These are phyloP conservation scores for Reticulitermes lucifugus DNA, from an alignment of 2,888 invertebrate genomes.

Conservation along the genomic window DNA sequence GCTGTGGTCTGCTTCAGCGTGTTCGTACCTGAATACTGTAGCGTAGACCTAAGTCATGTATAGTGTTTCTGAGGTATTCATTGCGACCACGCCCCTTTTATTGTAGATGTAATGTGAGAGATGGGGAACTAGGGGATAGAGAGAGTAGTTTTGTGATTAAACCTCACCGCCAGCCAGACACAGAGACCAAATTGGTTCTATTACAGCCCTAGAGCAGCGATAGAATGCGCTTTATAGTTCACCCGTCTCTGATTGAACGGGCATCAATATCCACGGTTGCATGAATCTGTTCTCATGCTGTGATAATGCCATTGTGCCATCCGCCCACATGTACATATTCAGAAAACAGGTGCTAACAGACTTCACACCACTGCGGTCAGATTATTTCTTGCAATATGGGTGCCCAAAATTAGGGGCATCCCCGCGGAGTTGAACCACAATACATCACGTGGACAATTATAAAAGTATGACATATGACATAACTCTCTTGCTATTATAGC, in stretches of 20 bases:
- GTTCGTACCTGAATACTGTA: no score
- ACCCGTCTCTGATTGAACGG: constrained; percentile 8
- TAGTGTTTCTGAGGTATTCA: neutral
- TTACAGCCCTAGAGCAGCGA: neutral
- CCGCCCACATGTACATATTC: no score
- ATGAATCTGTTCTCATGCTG: constrained; percentile 20
- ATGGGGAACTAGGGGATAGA: neutral
- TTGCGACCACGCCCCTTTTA: neutral
- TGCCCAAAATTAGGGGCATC: neutral
- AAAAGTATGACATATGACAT: no score
- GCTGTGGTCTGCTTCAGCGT: no score
- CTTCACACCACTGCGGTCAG: neutral
- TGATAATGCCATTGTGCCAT: neutral
- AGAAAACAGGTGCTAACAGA: no score
- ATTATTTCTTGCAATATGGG: constrained; percentile 10
- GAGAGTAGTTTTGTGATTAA: constrained; percentile 21
- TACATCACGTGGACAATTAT: no score
- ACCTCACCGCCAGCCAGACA: constrained; percentile 6
- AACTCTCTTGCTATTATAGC: no score
- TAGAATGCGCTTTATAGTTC: neutral
- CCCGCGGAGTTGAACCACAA: no score
- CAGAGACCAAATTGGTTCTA: constrained; percentile 26
- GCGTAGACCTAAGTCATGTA: no score
- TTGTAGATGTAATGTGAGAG: neutral
- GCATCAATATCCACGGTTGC: constrained; percentile 29